These are phyloP conservation scores for Rallus crepitans DNA, from an alignment of 2,797 vertebrate genomes.

Conservation along the genomic window DNA sequence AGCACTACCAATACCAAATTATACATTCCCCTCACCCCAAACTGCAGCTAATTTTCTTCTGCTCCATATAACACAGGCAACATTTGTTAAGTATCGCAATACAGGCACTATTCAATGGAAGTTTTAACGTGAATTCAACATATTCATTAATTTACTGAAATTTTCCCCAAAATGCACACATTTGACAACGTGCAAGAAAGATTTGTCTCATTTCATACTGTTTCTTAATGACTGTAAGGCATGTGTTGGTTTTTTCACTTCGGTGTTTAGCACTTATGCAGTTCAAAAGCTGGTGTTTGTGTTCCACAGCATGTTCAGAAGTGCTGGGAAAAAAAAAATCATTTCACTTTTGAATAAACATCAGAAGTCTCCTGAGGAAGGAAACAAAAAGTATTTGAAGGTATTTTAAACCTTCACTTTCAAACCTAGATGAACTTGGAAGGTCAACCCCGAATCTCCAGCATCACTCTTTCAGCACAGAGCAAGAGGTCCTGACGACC, in stretches of 20 bases:
- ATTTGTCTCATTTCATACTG: background rate
- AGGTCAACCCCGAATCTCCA: background rate
- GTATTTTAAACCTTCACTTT: background rate
- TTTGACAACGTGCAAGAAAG: slow-evolving; percentile 18
- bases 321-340: background rate
- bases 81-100: slow-evolving; percentile 47
- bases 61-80: slow-evolving; percentile 22
- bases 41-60: slow-evolving; percentile 51
- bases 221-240: slow-evolving; percentile 22
- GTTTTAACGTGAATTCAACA: slow-evolving; percentile 27
- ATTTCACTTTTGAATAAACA: slow-evolving; percentile 28
- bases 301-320: background rate
- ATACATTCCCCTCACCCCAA: slow-evolving; percentile 30
- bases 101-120: background rate
- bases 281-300: background rate
- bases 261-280: background rate
- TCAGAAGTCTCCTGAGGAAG: background rate
- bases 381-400: background rate
- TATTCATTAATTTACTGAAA: slow-evolving; percentile 47
- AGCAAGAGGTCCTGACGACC: background rate
- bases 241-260: slow-evolving; percentile 7
- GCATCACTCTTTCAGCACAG: background rate
- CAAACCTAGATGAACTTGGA: background rate
- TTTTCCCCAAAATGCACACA: slow-evolving; percentile 4
- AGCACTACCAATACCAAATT: slow-evolving; percentile 14